These are phyloP conservation scores for Aphidius colemani DNA, from an alignment of 2,888 invertebrate species.

Conservation along the genomic window DNA sequence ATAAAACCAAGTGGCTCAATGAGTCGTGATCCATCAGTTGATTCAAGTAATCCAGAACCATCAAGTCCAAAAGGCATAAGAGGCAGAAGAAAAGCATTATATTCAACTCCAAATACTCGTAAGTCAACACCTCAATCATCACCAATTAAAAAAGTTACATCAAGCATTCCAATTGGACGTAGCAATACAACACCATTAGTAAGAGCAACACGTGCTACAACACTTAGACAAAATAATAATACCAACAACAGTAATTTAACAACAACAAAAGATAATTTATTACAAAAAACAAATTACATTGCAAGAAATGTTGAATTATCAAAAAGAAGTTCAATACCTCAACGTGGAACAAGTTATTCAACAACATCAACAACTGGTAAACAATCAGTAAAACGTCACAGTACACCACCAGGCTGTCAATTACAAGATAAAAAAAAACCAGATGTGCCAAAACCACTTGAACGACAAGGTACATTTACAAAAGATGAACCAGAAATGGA, in stretches of 20 bases:
- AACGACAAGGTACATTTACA: slow-evolving; percentile 89
- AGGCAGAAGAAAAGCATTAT: slow-evolving; percentile 72
- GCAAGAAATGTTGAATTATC: slow-evolving; percentile 35
- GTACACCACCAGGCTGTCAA: slow-evolving; percentile 38
- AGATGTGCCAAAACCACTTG: slow-evolving; percentile 61
- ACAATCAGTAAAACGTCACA: slow-evolving; percentile 45
- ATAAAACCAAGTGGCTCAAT: slow-evolving; percentile 59
- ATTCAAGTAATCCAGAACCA: slow-evolving; percentile 47
- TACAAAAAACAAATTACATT: slow-evolving; percentile 42
- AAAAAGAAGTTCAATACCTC: slow-evolving; percentile 49
- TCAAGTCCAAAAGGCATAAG: slow-evolving; percentile 66
- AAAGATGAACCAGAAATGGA: slow-evolving; percentile 73
- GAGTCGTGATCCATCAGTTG: slow-evolving; percentile 46
- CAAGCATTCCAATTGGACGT: slow-evolving; percentile 51
- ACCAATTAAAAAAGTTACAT: slow-evolving; percentile 47
- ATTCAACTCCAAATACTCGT: slow-evolving; percentile 57
- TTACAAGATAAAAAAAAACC: slow-evolving; percentile 36
- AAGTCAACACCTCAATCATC: slow-evolving; percentile 54
- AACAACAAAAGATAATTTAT: slow-evolving; percentile 46
- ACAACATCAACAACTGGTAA: slow-evolving; percentile 46
- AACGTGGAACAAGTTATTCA: slow-evolving; percentile 39
- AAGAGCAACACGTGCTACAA: slow-evolving; percentile 51
- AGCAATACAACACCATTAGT: slow-evolving; percentile 55
- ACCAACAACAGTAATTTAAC: slow-evolving; percentile 26
- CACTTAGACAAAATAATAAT: slow-evolving; percentile 51